Evolutionary conservation across 2,113 vertebrate species (phyloP), one percentile per base, ranked within the genome.

Genomic region (Paedocypris sp.): DNA sequence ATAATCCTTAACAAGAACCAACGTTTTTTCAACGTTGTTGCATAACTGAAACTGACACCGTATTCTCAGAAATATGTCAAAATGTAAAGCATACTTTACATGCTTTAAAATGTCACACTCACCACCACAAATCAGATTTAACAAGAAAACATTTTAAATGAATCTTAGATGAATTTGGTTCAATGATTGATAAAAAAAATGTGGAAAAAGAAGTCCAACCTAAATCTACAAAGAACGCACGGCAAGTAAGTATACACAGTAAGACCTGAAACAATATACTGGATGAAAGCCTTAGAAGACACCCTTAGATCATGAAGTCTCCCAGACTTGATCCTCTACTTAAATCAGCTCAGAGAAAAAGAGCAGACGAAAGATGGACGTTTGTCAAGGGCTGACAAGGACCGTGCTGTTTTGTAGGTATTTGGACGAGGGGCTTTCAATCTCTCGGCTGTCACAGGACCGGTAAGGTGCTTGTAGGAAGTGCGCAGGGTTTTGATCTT

Each of bases 401-500:
- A 33, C 43, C 15, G 4, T 32, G 43, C 35, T 36, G 41, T 31
- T 25, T 10, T 3, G 36, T 8, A 13, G 31, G 23, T 36, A 15
- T 51, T 16, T 36, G 58, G 18, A 39, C n/a, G 58, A 12, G 16
- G 41, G 31, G 65, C 16, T 52, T 32, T 22, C 23, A 12, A 42
- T 51, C 36, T 52, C 19, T 53, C 15, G 19, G 26, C 36, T 12
- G 60, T 25, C 35, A 38, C 10, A 23, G 46, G 53, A 67, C 53
- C 42, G 49, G 51, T 60, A 28, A 25, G 26, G 33, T 6, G 4
- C 22, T 38, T 39, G 54, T 50, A 58, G 52, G 57, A 62, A 67
- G 58, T 51, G 11, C 3, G 19, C 13, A 32, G 45, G 11, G 15
- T 53, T 71, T 70, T 66, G 69, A 74, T 69, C 66, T 60, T 49